Conservation (phyloP, 2,888 invertebrate species). For the Pachymerium ferrugineum region DNA sequence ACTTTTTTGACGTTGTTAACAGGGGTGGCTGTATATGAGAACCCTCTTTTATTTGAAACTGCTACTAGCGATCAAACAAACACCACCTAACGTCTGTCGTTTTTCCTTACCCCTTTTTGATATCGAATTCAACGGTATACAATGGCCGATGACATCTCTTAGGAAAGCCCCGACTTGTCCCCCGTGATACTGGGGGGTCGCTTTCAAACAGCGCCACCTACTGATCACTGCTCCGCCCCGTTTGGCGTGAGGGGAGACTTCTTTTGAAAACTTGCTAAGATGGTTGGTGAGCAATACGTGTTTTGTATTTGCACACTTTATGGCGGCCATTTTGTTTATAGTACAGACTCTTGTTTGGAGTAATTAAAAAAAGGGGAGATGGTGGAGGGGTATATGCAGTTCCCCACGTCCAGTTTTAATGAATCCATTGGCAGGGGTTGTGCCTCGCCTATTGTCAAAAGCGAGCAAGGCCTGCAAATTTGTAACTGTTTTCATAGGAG, state of each 20-base stretch:
- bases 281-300: neutral
- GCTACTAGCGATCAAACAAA: slow-evolving; percentile 4
- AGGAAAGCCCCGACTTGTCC: slow-evolving; percentile 7
- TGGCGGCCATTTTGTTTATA: slow-evolving; percentile 5
- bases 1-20: neutral
- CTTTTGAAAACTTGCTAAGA: neutral
- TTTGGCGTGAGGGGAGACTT: slow-evolving; percentile 18
- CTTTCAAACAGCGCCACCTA: slow-evolving; percentile 9
- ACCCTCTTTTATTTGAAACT: too few species aligned
- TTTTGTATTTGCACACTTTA: slow-evolving; percentile 15
- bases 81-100: slow-evolving; percentile 19
- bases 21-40: slow-evolving; percentile 16
- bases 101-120: neutral
- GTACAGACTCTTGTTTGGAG: neutral
- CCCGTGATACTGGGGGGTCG: slow-evolving; percentile 7
- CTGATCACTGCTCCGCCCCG: slow-evolving; percentile 22
- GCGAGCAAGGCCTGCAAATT: slow-evolving; percentile 12
- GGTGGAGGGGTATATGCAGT: neutral
- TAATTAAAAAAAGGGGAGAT: neutral
- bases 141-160: slow-evolving; percentile 13
- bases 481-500: slow-evolving; percentile 28
- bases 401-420: too few species aligned
- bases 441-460: slow-evolving; percentile 16
- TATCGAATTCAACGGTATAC: slow-evolving; percentile 4
- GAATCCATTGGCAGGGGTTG: neutral